Base-by-base conservation (phyloP, 2,113 vertebrate species). In the Gallinago jamesoni region DNA sequence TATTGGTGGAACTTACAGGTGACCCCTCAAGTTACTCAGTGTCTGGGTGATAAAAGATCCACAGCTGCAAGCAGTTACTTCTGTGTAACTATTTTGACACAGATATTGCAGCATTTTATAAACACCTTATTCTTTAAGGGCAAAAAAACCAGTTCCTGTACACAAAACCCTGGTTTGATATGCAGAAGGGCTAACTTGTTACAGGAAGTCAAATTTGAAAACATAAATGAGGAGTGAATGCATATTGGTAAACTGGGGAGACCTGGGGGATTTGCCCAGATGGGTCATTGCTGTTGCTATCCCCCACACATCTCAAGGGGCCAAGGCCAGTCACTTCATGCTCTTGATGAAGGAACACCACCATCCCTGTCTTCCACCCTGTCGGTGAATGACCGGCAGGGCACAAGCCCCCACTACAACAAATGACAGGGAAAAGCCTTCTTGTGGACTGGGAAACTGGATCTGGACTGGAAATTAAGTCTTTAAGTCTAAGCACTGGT, bases 261-360 rank as follows among this genome's bases (percentile, higher is more conserved):
- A 23, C 33, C 64, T 22, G 20, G 31, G 25, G 37, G 24, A 59
- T 33, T 19, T 59, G 30, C 25, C 37, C 60, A 48, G 78, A 35
- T 12, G 15, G 24, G 39, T 67, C 47, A 28, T 14, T 67, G 74
- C 39, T 48, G n/a, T 31, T 67, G 47, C 31, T 74, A 31, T 39
- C 68, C 27, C 53, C 25, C 35, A 21, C 30, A 30, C 47, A 45
- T 30, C 35, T 52, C 33, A 47, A 63, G 41, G 68, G 31, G 9
- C 31, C 47, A 43, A 37, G 0, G 7, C 21, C n/a, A 50, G 24
- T 15, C 0, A 2, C 27, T 62, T 79, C 47, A 60, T 0, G 7
- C n/a, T 67, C 21, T 60, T 28, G 41, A 48, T 33, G 39, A 52
- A 87, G n/a, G 27, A 68, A 13, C 1, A 1, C 13, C 68, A 47